phyloP scores from a whole-genome alignment of 2,797 vertebrate species.

The Craterocephalus amniculus region DNA sequence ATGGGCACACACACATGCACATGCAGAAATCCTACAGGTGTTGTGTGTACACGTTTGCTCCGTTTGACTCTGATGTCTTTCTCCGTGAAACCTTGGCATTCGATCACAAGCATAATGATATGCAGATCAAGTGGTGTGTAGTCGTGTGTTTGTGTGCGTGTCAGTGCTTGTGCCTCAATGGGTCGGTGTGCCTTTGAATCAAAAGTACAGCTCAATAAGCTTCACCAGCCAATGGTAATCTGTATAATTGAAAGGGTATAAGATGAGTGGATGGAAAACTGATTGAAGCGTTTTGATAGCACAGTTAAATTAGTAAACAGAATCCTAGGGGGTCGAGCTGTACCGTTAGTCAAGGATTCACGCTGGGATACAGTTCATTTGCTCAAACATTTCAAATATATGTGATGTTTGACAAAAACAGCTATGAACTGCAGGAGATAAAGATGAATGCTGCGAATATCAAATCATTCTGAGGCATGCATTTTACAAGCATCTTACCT shows the following conservation, averaged over 20 bases:
- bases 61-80: slow-evolving; percentile 79
- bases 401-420: slow-evolving; percentile 18
- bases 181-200: slow-evolving; percentile 67
- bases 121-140: slow-evolving; percentile 74
- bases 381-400: slow-evolving; percentile 27
- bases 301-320: slow-evolving; percentile 52
- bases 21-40: slow-evolving; percentile 74
- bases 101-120: slow-evolving; percentile 78
- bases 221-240: slow-evolving; percentile 57
- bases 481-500: slow-evolving; percentile 26
- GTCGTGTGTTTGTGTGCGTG: slow-evolving; percentile 45
- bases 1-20: slow-evolving; percentile 11
- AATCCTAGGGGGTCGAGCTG: slow-evolving; percentile 47
- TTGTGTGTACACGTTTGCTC: slow-evolving; percentile 59
- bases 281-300: slow-evolving; percentile 56
- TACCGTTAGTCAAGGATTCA: slow-evolving; percentile 39
- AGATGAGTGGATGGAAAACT: slow-evolving; percentile 68
- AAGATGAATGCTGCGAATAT: neutral
- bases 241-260: slow-evolving; percentile 67
- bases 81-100: slow-evolving; percentile 77
- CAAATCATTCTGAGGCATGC: neutral
- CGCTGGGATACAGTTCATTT: slow-evolving; percentile 38
- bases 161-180: slow-evolving; percentile 60
- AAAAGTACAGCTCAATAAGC: slow-evolving; percentile 71
- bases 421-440: slow-evolving; percentile 8